These are phyloP conservation scores for Cerastoderma edule DNA, from an alignment of 2,888 invertebrate species.

Conservation along the genomic window DNA sequence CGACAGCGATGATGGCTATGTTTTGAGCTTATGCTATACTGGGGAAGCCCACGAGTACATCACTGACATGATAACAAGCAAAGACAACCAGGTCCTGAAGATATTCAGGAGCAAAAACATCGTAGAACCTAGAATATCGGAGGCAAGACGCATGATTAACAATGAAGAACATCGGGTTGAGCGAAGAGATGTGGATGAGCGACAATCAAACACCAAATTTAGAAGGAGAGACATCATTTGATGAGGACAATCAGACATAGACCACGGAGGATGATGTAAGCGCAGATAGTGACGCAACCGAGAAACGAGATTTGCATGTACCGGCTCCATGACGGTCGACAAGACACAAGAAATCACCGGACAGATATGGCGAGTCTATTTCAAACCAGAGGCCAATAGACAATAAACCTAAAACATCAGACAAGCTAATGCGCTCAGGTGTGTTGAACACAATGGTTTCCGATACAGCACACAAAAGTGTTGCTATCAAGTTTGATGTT, in stretches of 20 bases:
- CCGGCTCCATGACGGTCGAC: conserved; percentile 13
- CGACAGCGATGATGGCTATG: neutral
- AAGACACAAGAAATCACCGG: conserved; percentile 9
- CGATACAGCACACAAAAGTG: conserved; percentile 1
- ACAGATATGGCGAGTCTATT: neutral
- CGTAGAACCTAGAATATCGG: too few species aligned
- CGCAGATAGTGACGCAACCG: neutral
- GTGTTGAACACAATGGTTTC: neutral
- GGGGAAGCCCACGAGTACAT: conserved; percentile 6
- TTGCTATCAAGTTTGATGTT: conserved; percentile 1
- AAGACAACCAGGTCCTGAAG: neutral
- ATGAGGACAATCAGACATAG: neutral
- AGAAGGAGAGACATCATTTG: too few species aligned
- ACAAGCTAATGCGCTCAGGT: neutral
- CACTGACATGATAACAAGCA: neutral
- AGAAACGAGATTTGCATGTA: neutral
- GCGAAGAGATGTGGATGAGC: too few species aligned
- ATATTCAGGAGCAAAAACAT: too few species aligned
- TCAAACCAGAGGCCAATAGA: too few species aligned
- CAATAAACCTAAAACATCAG: neutral
- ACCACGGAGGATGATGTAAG: neutral
- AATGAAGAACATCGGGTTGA: too few species aligned
- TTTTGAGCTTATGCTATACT: neutral
- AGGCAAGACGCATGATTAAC: too few species aligned
- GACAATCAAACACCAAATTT: too few species aligned